Base-by-base conservation (phyloP, 2,113 vertebrate genomes). In the Cettia cetti region DNA sequence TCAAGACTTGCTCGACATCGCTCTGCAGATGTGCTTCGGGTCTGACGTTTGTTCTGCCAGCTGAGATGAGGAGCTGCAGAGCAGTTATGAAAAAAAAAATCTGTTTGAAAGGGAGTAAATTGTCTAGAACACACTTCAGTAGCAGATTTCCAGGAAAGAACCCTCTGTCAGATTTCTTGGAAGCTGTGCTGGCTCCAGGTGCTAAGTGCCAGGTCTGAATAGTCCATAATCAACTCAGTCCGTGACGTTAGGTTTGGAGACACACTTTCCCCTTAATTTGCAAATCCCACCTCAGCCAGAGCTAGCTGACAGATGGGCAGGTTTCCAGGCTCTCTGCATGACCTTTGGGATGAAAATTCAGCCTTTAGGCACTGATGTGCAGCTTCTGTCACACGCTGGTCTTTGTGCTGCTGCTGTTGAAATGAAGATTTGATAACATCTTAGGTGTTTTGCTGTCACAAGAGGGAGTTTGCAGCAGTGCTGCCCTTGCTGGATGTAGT, bases 91-190 rank as follows among this genome's bases (percentile, higher is more conserved):
- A 20, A 54, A 54, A 56, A 56, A 31, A 33, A 57, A 16, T 61
- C 45, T 27, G 31, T 77, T 83, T 35, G 64, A 94, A 70, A 93
- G 39, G 64, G 95, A 88, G 53, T 77, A 82, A 88, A 65, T 83
- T 70, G 70, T 60, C 83, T 78, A 86, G 60, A 79, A 91, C 69
- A 37, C 42, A 54, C 64, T 95, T 82, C 31, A 23, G 87, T 61
- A 92, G 85, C 53, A 90, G 87, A 82, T 66, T 97, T 96, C 92
- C 90, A 95, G 89, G 93, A 95, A 95, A 90, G 78, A 88, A 2
- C 17, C 50, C 52, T 70, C 39, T 82, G 68, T 95, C 85, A 95
- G 92, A 60, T 15, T 94, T 96, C 94, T 82, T 15, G 82, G 96
- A 95, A 92, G 78, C 26, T 47, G 50, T 57, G 59, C 71, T 80